phyloP scores from a whole-genome alignment of 2,888 invertebrate genomes.

The Papilio elwesi region DNA sequence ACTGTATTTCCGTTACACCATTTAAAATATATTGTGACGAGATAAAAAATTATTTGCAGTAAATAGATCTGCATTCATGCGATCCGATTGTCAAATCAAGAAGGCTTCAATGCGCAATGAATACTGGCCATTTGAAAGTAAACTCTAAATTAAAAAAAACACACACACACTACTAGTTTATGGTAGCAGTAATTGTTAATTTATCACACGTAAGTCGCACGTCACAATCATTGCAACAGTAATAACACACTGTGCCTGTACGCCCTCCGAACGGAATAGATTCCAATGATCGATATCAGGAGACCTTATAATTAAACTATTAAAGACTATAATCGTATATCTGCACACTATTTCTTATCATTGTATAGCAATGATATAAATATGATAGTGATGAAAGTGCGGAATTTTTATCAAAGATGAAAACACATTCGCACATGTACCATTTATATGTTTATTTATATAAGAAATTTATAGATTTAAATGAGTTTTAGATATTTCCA shows the following conservation, averaged over 20 bases:
- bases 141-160: neutral
- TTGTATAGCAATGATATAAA: slow-evolving; percentile 71
- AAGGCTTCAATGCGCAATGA: neutral
- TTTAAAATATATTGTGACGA: too few relatives aligned
- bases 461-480: too few relatives aligned
- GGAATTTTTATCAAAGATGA: slow-evolving; percentile 46
- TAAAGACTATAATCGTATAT: slow-evolving; percentile 52
- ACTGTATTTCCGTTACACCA: too few relatives aligned
- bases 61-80: neutral
- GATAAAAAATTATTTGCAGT: neutral
- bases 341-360: slow-evolving; percentile 55
- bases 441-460: neutral
- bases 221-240: slow-evolving; percentile 31
- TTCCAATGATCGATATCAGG: slow-evolving; percentile 20
- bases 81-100: neutral
- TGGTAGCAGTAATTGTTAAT: neutral
- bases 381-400: slow-evolving; percentile 70
- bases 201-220: slow-evolving; percentile 32
- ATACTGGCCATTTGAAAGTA: neutral
- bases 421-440: neutral
- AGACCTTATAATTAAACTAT: slow-evolving; percentile 44
- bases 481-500: too few relatives aligned
- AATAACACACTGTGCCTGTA: slow-evolving; percentile 13
- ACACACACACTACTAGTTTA: neutral
- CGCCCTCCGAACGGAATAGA: slow-evolving; percentile 6